phyloP scores from a whole-genome alignment of 2,888 invertebrate genomes.

The Molorchus minor region DNA sequence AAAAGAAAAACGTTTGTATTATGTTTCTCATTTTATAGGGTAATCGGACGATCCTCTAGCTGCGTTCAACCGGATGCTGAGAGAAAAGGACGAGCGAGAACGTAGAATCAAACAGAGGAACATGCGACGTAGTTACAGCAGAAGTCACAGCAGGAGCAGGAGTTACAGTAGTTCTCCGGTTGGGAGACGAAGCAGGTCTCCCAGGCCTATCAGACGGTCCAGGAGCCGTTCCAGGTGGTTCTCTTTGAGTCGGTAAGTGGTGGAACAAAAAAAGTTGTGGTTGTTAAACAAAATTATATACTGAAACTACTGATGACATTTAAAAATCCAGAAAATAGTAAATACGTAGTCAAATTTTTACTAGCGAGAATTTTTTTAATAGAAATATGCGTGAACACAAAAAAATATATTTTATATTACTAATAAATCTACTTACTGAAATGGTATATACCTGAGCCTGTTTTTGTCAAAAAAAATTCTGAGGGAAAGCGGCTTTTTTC shows the following conservation, averaged over 20 bases:
- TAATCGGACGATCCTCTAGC: slow-evolving; percentile 86
- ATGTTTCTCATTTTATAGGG: slow-evolving; percentile 65
- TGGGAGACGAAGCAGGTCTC: slow-evolving; percentile 61
- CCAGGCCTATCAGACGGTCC: slow-evolving; percentile 51
- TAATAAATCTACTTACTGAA: too few relatives aligned
- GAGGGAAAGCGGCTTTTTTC: too few relatives aligned
- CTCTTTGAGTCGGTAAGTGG: slow-evolving; percentile 66
- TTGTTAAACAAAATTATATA: too few relatives aligned
- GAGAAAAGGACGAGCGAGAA: slow-evolving; percentile 82
- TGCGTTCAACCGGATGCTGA: slow-evolving; percentile 85
- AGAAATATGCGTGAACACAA: too few relatives aligned
- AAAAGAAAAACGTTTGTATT: slow-evolving; percentile 18
- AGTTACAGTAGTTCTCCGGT: slow-evolving; percentile 62
- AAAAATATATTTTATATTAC: too few relatives aligned
- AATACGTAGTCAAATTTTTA: too few relatives aligned
- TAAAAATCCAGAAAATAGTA: too few relatives aligned
- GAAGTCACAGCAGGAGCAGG: slow-evolving; percentile 61
- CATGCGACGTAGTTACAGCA: slow-evolving; percentile 66
- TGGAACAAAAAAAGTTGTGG: not conserved
- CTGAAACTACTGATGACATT: too few relatives aligned
- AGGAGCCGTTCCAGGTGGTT: slow-evolving; percentile 63
- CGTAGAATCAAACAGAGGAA: slow-evolving; percentile 69
- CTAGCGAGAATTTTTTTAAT: too few relatives aligned
- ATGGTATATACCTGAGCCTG: too few relatives aligned
- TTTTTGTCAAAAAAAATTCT: too few relatives aligned